phyloP scores from a whole-genome alignment of 2,888 invertebrate species.

The Amaurobius ferox region DNA sequence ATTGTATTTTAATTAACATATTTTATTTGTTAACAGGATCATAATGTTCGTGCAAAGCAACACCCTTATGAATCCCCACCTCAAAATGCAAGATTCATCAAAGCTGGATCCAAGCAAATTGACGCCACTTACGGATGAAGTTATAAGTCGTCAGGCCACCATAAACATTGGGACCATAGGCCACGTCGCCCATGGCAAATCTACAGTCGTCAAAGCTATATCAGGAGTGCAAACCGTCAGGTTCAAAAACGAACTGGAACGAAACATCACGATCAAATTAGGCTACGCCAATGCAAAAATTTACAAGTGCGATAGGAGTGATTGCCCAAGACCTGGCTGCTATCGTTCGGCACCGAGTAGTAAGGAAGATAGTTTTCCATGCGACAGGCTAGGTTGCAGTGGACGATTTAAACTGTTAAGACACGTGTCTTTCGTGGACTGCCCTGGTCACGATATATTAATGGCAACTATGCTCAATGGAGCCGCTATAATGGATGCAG shows the following conservation, averaged over 20 bases:
- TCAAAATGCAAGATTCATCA: too few species aligned
- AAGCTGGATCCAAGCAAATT: too few species aligned
- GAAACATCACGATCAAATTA: constrained; percentile 99
- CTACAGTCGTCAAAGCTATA: constrained; percentile 98
- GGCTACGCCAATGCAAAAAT: constrained; percentile 87
- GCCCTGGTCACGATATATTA: constrained; percentile 99
- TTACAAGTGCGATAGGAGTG: constrained; percentile 97
- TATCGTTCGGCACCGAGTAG: constrained; percentile 97
- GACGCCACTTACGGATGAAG: too few species aligned
- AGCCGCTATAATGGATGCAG: constrained; percentile 99
- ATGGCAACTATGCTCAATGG: constrained; percentile 99
- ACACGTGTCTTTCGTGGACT: constrained; percentile 99
- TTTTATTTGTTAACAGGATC: too few species aligned
- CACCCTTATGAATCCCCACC: too few species aligned
- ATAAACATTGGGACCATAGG: constrained; percentile 99
- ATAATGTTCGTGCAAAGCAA: too few species aligned
- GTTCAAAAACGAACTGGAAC: constrained; percentile 98
- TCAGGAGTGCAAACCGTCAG: constrained; percentile 99
- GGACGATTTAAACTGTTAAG: constrained; percentile 87
- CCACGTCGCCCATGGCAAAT: constrained; percentile 99
- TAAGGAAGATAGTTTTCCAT: constrained; percentile 96
- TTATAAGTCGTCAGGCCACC: constrained; percentile 98
- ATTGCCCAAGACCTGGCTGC: constrained; percentile 95
- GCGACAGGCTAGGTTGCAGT: constrained; percentile 89
- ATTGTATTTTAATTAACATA: too few species aligned